Conservation (phyloP, 2,113 vertebrate genomes). For the Strix uralensis region DNA sequence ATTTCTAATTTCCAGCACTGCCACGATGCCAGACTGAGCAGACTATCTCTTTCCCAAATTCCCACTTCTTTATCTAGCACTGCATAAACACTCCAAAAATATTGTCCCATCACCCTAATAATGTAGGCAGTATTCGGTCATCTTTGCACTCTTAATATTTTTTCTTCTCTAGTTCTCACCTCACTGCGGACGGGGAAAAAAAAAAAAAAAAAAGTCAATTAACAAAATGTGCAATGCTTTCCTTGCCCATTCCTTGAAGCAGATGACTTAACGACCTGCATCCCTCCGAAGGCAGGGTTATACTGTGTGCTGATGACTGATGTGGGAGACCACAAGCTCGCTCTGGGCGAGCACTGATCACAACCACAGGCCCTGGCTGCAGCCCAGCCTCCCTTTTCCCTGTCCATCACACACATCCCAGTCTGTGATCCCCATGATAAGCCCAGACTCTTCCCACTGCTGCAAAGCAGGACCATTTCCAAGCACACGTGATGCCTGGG, state of each 20-base stretch:
- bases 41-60: neutral
- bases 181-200: neutral
- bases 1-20: neutral
- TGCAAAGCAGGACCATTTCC: neutral
- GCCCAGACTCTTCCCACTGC: neutral
- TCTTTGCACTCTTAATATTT: neutral
- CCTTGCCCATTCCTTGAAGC: neutral
- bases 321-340: fast-evolving
- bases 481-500: neutral
- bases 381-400: neutral
- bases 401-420: fast-evolving
- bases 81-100: neutral
- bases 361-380: neutral
- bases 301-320: neutral
- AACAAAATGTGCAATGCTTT: neutral
- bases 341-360: fast-evolving
- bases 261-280: neutral
- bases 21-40: neutral
- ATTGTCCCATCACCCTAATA: neutral
- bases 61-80: neutral
- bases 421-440: neutral
- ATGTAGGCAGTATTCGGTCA: neutral
- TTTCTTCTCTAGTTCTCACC: neutral
- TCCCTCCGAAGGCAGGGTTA: neutral
- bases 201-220: neutral